Evolutionary conservation across 2,797 vertebrate genomes (phyloP), one percentile per base, ranked within the genome.

Genomic region (Mastacembelus armatus): DNA sequence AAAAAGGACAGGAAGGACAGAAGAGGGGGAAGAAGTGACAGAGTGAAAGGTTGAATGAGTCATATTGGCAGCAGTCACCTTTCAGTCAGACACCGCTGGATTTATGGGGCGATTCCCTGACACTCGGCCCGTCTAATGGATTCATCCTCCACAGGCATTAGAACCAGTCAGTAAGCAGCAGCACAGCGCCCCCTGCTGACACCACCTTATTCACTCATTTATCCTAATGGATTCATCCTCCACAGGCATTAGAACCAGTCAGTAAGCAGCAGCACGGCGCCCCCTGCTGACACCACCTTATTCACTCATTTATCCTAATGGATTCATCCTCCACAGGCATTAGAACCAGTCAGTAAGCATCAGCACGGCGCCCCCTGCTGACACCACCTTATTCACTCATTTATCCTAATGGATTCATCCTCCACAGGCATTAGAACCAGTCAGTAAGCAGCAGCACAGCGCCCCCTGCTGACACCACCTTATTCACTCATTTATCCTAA

Each of bases 21-120:
- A 26, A 40, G 38, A 52, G 42, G 49, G 27, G 35, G 66, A 62
- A 47, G 45, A 58, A 63, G 44, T 27, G 66, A 80, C 0, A 16
- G 66, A 81, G 54, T 69, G 76, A 92, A 93, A 92, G 87, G 88
- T 86, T 91, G 87, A 87, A 66, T 74, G 70, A 76, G 78, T 74
- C 88, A 79, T 92, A 88, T 81, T 74, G 77, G 85, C 88, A 90
- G 81, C 40, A 68, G 76, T 90, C 89, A 89, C 88, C 84, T 89
- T 90, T 90, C 89, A 89, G 84, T 78, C 57, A 44, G 73, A 86
- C 75, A 61, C 24, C 10, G 55, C 6, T 52, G 60, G 81, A 86
- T 85, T 85, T 84, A 89, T 79, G 84, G 80, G 85, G 49, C 29
- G 78, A 83, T 87, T 82, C 71, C 61, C 39, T 45, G 55, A 61